Percentiles rank a stretch among this genome's conserved stretches.
These are phyloP conservation scores for Dryas iulia DNA, from an alignment of 1,140 invertebrate species.

Conservation along the genomic window DNA sequence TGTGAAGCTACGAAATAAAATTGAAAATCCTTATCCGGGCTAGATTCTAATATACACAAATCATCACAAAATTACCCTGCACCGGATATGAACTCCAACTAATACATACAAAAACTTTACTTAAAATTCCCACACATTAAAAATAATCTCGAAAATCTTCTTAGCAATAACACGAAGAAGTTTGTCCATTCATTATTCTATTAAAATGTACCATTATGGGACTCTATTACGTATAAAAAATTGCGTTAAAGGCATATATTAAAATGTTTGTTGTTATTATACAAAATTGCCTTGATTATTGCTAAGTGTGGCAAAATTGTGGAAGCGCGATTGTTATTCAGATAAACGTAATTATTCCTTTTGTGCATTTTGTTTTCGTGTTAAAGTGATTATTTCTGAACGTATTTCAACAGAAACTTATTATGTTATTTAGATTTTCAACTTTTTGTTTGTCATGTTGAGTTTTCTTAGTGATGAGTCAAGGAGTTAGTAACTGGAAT, in stretches of 20 bases:
- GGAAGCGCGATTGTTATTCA: neutral
- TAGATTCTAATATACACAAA: no score
- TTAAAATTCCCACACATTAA: neutral
- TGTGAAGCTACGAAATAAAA: no score
- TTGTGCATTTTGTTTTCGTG: neutral
- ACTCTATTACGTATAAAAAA: neutral
- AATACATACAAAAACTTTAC: no score
- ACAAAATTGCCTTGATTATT: neutral
- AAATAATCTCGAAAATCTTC: neutral
- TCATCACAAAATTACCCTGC: no score
- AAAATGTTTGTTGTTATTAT: constrained; percentile 1
- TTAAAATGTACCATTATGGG: neutral
- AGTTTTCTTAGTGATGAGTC: no score
- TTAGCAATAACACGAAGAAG: neutral
- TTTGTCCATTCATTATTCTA: neutral
- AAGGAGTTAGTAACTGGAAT: no score
- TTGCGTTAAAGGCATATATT: neutral
- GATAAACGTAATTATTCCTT: neutral
- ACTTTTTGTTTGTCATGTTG: no score
- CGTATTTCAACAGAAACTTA: neutral
- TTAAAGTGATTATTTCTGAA: neutral
- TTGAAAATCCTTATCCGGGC: no score
- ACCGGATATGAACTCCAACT: no score
- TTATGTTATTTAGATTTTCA: no score
- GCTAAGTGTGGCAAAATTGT: neutral